Evolutionary conservation across 2,797 vertebrate genomes (phyloP), one percentile per base, ranked within the genome.

Genomic region (Tragelaphus eurycerus): DNA sequence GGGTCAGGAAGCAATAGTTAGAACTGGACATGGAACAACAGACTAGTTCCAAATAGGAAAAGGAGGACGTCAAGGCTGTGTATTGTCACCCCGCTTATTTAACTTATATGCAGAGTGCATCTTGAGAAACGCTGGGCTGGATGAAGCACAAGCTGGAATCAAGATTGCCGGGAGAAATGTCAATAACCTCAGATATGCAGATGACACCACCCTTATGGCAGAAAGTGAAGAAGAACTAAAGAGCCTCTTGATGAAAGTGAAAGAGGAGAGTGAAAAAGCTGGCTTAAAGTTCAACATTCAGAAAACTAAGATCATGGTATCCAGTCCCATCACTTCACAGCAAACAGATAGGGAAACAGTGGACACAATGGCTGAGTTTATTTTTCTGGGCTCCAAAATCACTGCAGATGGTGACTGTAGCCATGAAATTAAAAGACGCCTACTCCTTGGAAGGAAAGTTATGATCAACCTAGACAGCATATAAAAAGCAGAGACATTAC

Each of bases 91-190:
- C 19, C 12, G 67, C 2, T 38, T 71, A 71, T 38, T 71, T 71
- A 71, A 71, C 34, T 71, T 71, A 29, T 60, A 60, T 29, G 27
- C 27, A 29, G 27, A 14, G 27, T 14, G 15, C 27, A 29, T 60
- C 59, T 29, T 29, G 59, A 60, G 59, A 60, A 60, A 60, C 1
- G 0, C 59, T 29, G 59, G 13, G 27, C 59, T 60, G 59, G 59
- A 60, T 3, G 12, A 60, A 60, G 12, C 59, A 60, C 13, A 29
- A 60, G 6, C 12, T 60, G 27, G 59, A 60, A 14, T 60, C 12
- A 14, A 6, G 6, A 29, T 29, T 60, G 12, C 59, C 0, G 0
- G 59, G 6, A 60, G 59, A 60, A 60, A 60, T 14, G 13, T 60
- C 27, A 60, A 60, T 60, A 29, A 60, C 12, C 27, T 60, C 59